Evolutionary conservation across 1,140 invertebrate species (phyloP), one percentile per base, ranked within the genome.

Genomic region (Palaemon carinicauda): DNA sequence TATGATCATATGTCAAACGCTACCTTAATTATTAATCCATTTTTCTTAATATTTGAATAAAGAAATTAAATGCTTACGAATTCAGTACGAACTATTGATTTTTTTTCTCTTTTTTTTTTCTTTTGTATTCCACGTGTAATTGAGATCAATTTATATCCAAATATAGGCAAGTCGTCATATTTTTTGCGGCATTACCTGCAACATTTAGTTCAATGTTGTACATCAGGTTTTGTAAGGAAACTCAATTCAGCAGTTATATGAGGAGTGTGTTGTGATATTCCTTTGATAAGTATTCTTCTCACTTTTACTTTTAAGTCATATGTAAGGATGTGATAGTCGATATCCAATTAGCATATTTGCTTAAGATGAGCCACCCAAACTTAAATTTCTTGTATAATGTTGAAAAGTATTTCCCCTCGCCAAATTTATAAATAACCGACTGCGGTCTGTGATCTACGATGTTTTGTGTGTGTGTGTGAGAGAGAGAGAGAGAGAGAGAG

Each of bases 401-500:
- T 9, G 7, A 3, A 41, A 41, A 41, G 29, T 1, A 52, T 3
- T 10, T 21, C 19, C 75, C 7, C 19, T n/a, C 24, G 19, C 21
- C 29, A 24, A 33, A 21, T 15, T 15, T 31, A 21, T 21, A n/a
- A 4, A 50, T 4, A 33, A 51, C 21, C 19, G 0, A 12, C 5
- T 12, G 21, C 31, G 29, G 31, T 41, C 14, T 77, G 12, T 60
- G 19, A 19, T 31, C 9, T 1, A 33, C 15, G 29, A n/a, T 74
- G 27, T 31, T 41, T 12, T 74, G 24, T 5, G 54, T 60, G 24
- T 12, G 4, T 29, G 24, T 15, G 27, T 29, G 27, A 60, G 77
- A 79, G 77, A 56, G 77, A 79, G 77, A 54, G 77, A 54, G 52
- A 29, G 77, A 79, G 75, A 54, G 21, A 71, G 41, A 54, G 75